phyloP scores from a whole-genome alignment of 1,140 invertebrate genomes.

The Bombus soroeensis region DNA sequence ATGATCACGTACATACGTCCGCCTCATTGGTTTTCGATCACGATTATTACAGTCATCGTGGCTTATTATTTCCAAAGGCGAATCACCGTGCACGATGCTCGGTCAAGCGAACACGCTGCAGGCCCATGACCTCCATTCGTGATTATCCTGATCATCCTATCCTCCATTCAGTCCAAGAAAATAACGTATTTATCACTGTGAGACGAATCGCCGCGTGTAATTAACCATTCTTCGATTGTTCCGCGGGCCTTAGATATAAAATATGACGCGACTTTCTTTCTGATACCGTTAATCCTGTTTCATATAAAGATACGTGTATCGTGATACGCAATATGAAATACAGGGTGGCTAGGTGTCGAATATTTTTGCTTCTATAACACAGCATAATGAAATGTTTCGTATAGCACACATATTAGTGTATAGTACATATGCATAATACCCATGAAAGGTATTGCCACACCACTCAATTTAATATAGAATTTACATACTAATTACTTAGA shows the following conservation, averaged over 20 bases:
- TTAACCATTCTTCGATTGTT: constrained; percentile 15
- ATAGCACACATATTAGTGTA: too few species aligned
- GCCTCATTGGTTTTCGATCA: constrained; percentile 30
- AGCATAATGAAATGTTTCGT: too few species aligned
- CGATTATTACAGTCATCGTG: constrained; percentile 29
- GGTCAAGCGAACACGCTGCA: background rate
- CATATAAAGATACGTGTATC: too few species aligned
- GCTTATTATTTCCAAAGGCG: constrained; percentile 13
- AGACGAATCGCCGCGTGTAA: background rate
- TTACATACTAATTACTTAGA: too few species aligned
- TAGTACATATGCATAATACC: too few species aligned
- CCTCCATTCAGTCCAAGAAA: background rate
- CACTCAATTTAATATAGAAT: too few species aligned
- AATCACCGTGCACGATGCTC: background rate
- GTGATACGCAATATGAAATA: background rate
- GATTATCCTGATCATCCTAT: constrained; percentile 4
- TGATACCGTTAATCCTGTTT: background rate
- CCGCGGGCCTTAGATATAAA: background rate
- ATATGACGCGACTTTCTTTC: background rate
- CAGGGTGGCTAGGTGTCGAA: background rate
- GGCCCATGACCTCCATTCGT: background rate
- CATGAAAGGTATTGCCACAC: too few species aligned
- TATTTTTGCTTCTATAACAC: too few species aligned
- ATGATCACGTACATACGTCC: constrained; percentile 29
- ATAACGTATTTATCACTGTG: background rate